Evolutionary conservation across 2,888 invertebrate genomes (phyloP).

Genomic region (Ephialtes manifestator): DNA sequence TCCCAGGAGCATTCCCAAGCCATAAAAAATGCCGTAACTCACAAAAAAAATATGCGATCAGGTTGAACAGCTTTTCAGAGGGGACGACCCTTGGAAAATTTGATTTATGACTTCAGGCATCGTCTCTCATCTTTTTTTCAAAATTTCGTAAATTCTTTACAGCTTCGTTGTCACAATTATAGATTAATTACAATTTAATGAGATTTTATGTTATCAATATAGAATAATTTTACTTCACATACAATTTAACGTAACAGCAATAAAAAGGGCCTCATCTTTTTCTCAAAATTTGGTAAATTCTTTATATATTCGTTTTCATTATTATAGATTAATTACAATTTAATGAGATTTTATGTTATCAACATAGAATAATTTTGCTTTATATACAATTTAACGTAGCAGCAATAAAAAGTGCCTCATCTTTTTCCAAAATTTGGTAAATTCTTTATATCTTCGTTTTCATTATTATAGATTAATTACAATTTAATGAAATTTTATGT

Average conservation of each 20-base stretch:
- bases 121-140: background rate
- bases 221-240: no score
- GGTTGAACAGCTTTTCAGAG: slow-evolving; percentile 2
- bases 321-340: no score
- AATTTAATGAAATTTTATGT: no score
- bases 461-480: slow-evolving; percentile 19
- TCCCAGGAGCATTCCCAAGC: slow-evolving; percentile 12
- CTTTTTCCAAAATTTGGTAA: slow-evolving; percentile 1
- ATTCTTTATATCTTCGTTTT: background rate
- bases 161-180: slow-evolving; percentile 1
- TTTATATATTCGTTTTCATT: no score
- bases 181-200: background rate
- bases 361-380: no score
- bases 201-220: no score
- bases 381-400: no score
- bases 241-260: no score
- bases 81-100: slow-evolving; percentile 25
- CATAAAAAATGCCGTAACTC: slow-evolving; percentile 26
- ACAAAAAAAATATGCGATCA: slow-evolving; percentile 19
- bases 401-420: no score
- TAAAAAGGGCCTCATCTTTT: no score
- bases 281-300: no score
- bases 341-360: no score
- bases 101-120: slow-evolving; percentile 43
- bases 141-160: background rate